Percentiles rank a stretch among this genome's conserved stretches.
Conservation (phyloP, 2,113 vertebrate genomes). For the Piprites chloris region DNA sequence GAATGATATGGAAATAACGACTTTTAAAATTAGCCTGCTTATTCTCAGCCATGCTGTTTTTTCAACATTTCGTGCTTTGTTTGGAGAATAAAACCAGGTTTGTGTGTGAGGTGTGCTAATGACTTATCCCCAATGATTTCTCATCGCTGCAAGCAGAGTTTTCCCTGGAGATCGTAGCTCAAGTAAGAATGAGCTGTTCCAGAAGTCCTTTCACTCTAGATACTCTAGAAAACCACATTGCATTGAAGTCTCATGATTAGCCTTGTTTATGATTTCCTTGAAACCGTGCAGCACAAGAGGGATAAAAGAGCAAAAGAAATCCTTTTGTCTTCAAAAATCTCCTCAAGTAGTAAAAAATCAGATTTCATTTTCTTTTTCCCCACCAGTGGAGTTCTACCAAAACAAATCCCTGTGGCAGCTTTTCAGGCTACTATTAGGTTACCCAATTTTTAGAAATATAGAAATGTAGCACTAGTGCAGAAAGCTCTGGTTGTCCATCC, state of each 20-base stretch:
- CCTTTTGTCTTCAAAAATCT: not conserved
- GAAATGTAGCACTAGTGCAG: not conserved
- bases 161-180: not conserved
- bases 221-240: not conserved
- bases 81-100: not conserved
- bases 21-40: not conserved
- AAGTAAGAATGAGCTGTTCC: not conserved
- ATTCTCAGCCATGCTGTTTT: not conserved
- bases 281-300: not conserved
- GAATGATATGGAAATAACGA: not conserved
- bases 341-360: not conserved
- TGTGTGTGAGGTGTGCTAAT: not conserved
- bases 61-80: fast-evolving
- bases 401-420: not conserved
- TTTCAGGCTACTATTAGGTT: not conserved
- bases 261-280: not conserved
- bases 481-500: not conserved
- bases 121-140: not conserved
- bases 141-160: not conserved
- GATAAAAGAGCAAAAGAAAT: not conserved
- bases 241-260: not conserved
- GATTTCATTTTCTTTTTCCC: fast-evolving
- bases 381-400: not conserved
- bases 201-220: not conserved
- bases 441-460: not conserved